A percentile compares a stretch with the other conserved stretches of the same genome.
Evolutionary conservation across 2,113 vertebrate species (phyloP).

Genomic region (Podarcis muralis): DNA sequence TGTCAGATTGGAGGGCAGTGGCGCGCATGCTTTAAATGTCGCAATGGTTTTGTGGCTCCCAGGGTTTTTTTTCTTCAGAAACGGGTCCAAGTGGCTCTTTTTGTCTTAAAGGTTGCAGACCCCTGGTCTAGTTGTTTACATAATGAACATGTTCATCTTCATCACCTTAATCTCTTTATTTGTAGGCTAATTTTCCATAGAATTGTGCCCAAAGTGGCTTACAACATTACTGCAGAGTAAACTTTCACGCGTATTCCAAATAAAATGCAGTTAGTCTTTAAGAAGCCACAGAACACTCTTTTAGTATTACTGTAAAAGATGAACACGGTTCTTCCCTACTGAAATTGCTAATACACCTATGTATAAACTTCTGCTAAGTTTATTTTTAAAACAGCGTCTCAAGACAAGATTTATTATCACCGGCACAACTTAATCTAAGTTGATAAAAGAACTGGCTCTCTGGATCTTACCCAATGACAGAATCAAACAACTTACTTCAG

Average conservation of each 20-base stretch:
- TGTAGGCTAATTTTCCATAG: neutral
- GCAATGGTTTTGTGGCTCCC: no score
- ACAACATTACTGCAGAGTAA: no score
- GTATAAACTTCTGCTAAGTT: neutral
- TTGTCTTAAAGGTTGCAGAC: no score
- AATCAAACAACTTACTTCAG: neutral
- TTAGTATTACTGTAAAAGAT: neutral
- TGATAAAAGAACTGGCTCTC: neutral
- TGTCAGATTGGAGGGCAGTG: no score
- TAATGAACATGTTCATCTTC: no score
- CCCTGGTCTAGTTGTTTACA: conserved; percentile 20
- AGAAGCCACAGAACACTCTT: neutral
- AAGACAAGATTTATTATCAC: no score
- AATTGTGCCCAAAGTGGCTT: no score
- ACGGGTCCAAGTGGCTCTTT: no score
- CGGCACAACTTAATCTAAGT: no score
- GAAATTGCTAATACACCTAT: neutral
- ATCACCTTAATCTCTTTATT: no score
- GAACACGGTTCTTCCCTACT: neutral
- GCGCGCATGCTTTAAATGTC: no score
- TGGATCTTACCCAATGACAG: neutral
- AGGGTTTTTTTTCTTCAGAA: no score
- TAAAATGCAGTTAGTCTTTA: neutral
- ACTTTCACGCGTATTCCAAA: neutral
- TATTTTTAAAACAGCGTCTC: conserved; percentile 3